Evolutionary conservation across 2,888 invertebrate species (phyloP), one percentile per base, ranked within the genome.

Genomic region (Lobophora halterata): DNA sequence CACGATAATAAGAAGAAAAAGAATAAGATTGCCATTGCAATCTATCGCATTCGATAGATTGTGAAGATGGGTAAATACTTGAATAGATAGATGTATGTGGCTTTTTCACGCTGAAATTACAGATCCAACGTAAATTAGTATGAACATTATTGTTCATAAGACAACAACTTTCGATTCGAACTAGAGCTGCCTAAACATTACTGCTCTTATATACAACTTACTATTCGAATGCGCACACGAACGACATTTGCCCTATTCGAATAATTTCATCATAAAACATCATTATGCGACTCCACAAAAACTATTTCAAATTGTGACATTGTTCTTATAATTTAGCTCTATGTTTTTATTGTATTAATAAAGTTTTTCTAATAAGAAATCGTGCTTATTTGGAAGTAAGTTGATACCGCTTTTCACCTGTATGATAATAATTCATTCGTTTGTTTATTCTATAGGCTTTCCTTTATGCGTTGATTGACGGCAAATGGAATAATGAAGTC

Each of bases 201-300:
- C 36, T 42, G 19, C 3, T 20, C 1, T 0, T 1, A 17, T 27
- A n/a, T n/a, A n/a, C n/a, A n/a, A n/a, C n/a, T n/a, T n/a, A 17
- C 32, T 16, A 20, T 28, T 24, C 31, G 46, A 58, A 58, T 51
- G 49, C 43, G 25, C 46, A 6, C 41, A 53, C 49, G 46, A 40
- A 52, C 58, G 58, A 65, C 71, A 64, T 66, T 71, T 62, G 45
- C 13, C 28, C 13, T 13, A 23, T 42, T 38, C 35, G 68, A 66
- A 74, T 75, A 72, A 75, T 72, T 70, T 52, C 12, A 27, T 41
- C 55, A 67, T 73, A 66, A 68, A 71, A 55, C 56, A 61, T 67
- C 58, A 63, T 66, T 70, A 66, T 40, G 56, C 44, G 18, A 25
- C 10, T 13, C 14, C 37, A 49, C 23, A 65, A 70, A 71, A 72